Conservation (phyloP, 2,888 invertebrate genomes). For the Rotaria magnacalcarata region DNA sequence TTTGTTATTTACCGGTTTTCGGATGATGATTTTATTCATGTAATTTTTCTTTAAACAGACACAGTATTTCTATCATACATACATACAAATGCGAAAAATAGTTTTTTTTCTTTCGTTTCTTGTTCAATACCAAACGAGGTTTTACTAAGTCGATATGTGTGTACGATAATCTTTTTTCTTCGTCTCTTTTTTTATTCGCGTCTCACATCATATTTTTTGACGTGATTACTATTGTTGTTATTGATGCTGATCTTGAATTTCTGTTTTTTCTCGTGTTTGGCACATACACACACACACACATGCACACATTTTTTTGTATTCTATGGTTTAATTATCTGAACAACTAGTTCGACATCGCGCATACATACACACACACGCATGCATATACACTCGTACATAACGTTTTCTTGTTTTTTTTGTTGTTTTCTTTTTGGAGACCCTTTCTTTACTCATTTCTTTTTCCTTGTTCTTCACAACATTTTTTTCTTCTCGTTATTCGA, state of each 20-base stretch:
- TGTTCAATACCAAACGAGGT: background rate
- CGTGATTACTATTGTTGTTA: background rate
- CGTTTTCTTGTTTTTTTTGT: background rate
- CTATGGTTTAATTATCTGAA: background rate
- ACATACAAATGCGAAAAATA: background rate
- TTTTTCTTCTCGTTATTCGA: slow-evolving; percentile 24
- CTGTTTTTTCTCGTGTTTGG: background rate
- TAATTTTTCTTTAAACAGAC: background rate
- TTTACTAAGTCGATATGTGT: background rate
- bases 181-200: background rate
- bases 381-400: background rate
- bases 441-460: background rate
- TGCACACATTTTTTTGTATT: background rate
- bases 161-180: background rate
- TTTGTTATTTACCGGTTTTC: slow-evolving; percentile 3
- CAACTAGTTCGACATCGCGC: background rate
- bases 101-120: background rate
- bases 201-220: background rate
- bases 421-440: background rate
- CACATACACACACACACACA: background rate
- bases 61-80: background rate
- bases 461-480: slow-evolving; percentile 30
- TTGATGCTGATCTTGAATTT: slow-evolving; percentile 1
- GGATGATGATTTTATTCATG: slow-evolving; percentile 16
- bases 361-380: background rate